Percentiles rank a stretch among this genome's conserved stretches.
These are phyloP conservation scores for Astatotilapia flaviijosephi DNA, from an alignment of 2,113 vertebrate species.

Conservation along the genomic window DNA sequence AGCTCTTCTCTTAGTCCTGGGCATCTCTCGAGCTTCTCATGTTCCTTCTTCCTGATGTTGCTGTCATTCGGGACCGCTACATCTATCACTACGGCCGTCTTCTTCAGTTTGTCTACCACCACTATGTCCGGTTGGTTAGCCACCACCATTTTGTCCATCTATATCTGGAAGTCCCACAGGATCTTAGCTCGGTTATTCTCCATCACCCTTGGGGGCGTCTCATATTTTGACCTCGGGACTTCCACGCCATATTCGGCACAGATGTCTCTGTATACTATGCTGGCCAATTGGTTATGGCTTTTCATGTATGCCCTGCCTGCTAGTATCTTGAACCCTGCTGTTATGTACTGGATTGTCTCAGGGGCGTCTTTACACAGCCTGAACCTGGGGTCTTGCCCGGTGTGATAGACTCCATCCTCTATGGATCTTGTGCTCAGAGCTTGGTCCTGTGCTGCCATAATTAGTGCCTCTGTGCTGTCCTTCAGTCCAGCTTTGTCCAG, in stretches of 20 bases:
- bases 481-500: not conserved
- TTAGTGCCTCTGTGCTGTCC: not conserved
- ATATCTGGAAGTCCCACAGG: not conserved
- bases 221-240: not conserved
- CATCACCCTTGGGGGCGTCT: not conserved
- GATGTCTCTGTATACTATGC: not conserved
- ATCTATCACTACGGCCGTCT: not conserved
- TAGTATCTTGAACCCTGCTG: not conserved
- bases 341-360: not conserved
- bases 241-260: not conserved
- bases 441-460: not conserved
- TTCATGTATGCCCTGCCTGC: not conserved
- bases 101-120: not conserved
- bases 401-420: not conserved
- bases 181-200: not conserved
- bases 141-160: not conserved
- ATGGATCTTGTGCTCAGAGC: not conserved
- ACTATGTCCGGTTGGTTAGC: not conserved
- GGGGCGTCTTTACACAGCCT: not conserved
- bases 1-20: not conserved
- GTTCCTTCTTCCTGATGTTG: not conserved
- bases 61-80: not conserved
- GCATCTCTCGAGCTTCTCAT: not conserved
- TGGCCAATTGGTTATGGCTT: not conserved
- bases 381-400: not conserved